Evolutionary conservation across 2,888 invertebrate genomes (phyloP), one percentile per base, ranked within the genome.

Genomic region (Stegophylla sp.): DNA sequence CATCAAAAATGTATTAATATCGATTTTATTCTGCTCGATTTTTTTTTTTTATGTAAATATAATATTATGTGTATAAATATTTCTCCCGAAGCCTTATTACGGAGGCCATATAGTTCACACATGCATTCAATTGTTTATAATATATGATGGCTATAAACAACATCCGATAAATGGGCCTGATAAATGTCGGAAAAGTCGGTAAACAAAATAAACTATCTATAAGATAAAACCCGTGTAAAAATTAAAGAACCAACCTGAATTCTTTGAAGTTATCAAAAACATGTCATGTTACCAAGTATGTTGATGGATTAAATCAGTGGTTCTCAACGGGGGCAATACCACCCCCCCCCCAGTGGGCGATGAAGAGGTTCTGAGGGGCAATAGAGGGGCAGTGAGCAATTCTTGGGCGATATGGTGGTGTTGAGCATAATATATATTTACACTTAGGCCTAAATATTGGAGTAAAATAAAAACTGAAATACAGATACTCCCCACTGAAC

Each of bases 91-190:
- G 56, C 26, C n/a, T 69, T 45, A 59, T 77, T 53, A 45, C 26
- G 28, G 15, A 45, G 20, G 59, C 67, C 12, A 28, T 59, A 56
- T 59, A 56, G 26, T 77, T 28, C 48, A 77, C 45, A 59, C 67
- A 66, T 34, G 66, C 76, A 26, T 77, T 77, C 45, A 34, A 77
- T 77, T 69, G 67, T 77, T 77, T 77, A 77, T 59, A 77, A 77
- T 69, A 77, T 69, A 77, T 69, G 53, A 77, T 59, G 17, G 77
- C 59, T 59, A 77, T 77, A 77, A 69, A 69, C 67, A 77, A 69
- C 48, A 69, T 66, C 66, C 66, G 76, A 76, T 59, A 69, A 69
- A 69, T 77, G 59, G 67, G 53, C 13, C 20, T 23, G 76, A 77
- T 77, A 77, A 77, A 43, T 67, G 45, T 67, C 66, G 76, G 67